phyloP scores from a whole-genome alignment of 2,888 invertebrate genomes.

The Thymelicus sylvestris region DNA sequence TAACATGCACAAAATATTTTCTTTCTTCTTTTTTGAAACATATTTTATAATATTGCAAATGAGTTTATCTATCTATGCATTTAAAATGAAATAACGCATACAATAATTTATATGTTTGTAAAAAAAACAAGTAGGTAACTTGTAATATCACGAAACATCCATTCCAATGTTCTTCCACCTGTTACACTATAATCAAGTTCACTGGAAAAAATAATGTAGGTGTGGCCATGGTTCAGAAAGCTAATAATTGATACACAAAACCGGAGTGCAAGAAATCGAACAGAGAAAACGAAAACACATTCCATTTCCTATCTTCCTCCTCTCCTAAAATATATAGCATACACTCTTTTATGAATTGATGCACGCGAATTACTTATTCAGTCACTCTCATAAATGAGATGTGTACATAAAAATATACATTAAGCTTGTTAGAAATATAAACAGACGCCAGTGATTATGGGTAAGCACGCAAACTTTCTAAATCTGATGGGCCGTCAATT shows the following conservation, averaged over 20 bases:
- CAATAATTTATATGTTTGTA: too few relatives aligned
- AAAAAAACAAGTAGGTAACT: too few relatives aligned
- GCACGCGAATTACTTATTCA: conserved; percentile 24
- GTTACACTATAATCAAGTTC: conserved; percentile 19
- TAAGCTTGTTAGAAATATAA: conserved; percentile 57
- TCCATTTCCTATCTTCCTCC: conserved; percentile 22
- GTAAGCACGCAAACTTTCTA: conserved; percentile 77
- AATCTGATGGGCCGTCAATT: conserved; percentile 74
- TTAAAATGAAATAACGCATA: too few relatives aligned
- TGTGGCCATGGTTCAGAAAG: conserved; percentile 20
- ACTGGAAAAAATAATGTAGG: conserved; percentile 14
- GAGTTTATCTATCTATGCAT: too few relatives aligned
- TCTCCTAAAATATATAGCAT: conserved; percentile 11
- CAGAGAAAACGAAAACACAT: conserved; percentile 38
- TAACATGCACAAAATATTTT: too few relatives aligned
- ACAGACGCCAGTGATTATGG: conserved; percentile 67
- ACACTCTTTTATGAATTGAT: conserved; percentile 16
- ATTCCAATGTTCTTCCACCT: too few relatives aligned
- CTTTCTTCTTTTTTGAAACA: too few relatives aligned
- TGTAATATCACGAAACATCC: too few relatives aligned
- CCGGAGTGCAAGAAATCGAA: conserved; percentile 36
- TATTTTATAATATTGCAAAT: too few relatives aligned
- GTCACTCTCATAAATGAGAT: conserved; percentile 13
- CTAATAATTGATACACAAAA: conserved; percentile 29
- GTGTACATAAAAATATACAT: conserved; percentile 23